These are phyloP conservation scores for Cariama cristata DNA, from an alignment of 2,113 vertebrate genomes.

Conservation along the genomic window DNA sequence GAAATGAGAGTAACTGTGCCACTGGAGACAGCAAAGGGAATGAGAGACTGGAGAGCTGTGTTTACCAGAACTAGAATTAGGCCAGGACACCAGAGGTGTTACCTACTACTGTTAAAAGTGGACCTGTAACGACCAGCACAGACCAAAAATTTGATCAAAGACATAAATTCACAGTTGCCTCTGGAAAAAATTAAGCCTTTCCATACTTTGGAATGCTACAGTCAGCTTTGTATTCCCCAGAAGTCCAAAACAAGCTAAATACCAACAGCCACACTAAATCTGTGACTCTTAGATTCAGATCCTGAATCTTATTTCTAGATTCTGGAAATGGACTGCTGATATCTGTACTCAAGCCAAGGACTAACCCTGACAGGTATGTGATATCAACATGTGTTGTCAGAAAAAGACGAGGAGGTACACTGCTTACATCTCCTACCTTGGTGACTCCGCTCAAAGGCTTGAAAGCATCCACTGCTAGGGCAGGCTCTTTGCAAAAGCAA, in stretches of 20 bases:
- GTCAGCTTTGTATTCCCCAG: background rate
- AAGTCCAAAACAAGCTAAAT: background rate
- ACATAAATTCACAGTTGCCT: background rate
- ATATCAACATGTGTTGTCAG: background rate
- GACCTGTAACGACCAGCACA: background rate
- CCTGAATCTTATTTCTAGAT: background rate
- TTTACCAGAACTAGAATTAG: background rate
- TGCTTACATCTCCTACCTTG: background rate
- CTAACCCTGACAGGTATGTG: background rate
- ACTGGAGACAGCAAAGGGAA: background rate
- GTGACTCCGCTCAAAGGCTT: background rate
- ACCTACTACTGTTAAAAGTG: background rate
- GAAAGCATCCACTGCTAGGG: background rate
- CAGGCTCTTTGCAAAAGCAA: background rate
- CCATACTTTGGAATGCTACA: background rate
- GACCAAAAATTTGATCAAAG: background rate
- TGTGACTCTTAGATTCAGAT: background rate
- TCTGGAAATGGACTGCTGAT: background rate
- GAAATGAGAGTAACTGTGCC: background rate
- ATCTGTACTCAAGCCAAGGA: background rate
- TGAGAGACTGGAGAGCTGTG: background rate
- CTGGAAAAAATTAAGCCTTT: background rate
- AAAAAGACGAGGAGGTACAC: background rate
- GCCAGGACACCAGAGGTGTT: background rate
- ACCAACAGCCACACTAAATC: background rate